Base-by-base conservation (phyloP, 2,113 vertebrate species). In the Irena cyanogastra region DNA sequence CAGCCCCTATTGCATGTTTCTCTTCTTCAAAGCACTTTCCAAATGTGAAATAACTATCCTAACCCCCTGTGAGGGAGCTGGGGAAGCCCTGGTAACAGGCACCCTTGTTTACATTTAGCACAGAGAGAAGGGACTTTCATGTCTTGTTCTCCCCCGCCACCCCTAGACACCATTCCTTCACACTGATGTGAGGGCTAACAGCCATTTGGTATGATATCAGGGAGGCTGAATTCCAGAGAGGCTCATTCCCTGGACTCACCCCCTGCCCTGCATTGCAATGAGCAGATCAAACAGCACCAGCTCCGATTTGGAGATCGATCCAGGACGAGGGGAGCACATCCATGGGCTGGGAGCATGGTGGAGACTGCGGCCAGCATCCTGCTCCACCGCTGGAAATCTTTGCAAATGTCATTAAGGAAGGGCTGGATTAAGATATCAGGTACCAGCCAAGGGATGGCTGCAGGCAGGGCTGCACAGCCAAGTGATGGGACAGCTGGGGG, bases 221-320 rank as follows among this genome's bases (percentile, higher is more conserved):
- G 74, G 52, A 94, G 53, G 71, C 87, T 97, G 88, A 92, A 97
- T 95, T 85, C 95, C 86, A 88, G 93, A 88, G 90, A 97, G 83
- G 30, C 85, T 44, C 14, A 2, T 76, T 95, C 83, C 74, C n/a
- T 39, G 59, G 76, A 28, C 79, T 92, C 33, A 0, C 31, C 69
- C 72, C 57, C 81, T 83, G 37, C 84, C 52, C 91, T 92, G 90
- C 94, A 95, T 89, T 1, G 0, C 90, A 94, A 95, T 87, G 88
- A 98, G 83, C 90, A 90, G 92, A 95, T 97, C 96, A 96, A 92
- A 93, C 92, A 88, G 89, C 94, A 95, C 92, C 93, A 82, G 78
- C 85, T 96, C 85, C 5, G 10, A 78, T 12, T 4, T 41, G 79
- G 88, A 93, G 91, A 97, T 95, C 8, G 37, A 96, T 96, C 71